Evolutionary conservation across 2,797 vertebrate species (phyloP), one percentile per base, ranked within the genome.

Genomic region (Peromyscus attwateri): DNA sequence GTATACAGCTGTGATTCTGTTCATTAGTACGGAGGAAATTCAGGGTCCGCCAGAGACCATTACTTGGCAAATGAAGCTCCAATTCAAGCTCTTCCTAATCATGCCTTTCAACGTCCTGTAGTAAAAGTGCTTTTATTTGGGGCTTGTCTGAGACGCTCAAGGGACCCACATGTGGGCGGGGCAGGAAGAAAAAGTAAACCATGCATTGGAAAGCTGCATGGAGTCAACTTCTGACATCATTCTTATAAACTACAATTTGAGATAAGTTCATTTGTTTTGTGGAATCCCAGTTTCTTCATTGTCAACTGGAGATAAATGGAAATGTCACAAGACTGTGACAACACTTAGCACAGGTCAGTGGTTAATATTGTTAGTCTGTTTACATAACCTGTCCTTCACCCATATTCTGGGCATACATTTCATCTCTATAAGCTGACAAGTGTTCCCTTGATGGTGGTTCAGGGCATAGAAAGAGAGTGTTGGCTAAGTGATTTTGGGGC

Each of bases 41-140:
- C 31, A 43, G 71, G 21, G 23, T 81, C 81, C 31, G 60, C 71
- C 46, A 85, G 96, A 96, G 95, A 92, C 81, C 57, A 34, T 75
- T 83, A 81, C 79, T 89, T 57, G 77, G 77, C 85, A 95, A 89
- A 60, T 81, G 66, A 92, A 84, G 27, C 92, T 92, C 88, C 77
- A 71, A 55, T 88, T 87, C n/a, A 29, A 43, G 75, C 19, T 49
- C 55, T 93, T 96, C 49, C 60, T 83, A 8, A 40, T 88, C 37
- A 29, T 14, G 60, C 79, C 77, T 88, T 81, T 85, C 49, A 89
- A 31, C 60, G 57, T 37, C 31, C n/a, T 64, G 1, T 4, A 64
- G 46, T 79, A 31, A 75, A 91, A 85, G 62, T 46, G 40, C 68
- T 73, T 97, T 85, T 91, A 79, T 80, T 76, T 91, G 82, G 91